Evolutionary conservation across 2,797 vertebrate species (phyloP).

Genomic region (Sebastes baramenuke): DNA sequence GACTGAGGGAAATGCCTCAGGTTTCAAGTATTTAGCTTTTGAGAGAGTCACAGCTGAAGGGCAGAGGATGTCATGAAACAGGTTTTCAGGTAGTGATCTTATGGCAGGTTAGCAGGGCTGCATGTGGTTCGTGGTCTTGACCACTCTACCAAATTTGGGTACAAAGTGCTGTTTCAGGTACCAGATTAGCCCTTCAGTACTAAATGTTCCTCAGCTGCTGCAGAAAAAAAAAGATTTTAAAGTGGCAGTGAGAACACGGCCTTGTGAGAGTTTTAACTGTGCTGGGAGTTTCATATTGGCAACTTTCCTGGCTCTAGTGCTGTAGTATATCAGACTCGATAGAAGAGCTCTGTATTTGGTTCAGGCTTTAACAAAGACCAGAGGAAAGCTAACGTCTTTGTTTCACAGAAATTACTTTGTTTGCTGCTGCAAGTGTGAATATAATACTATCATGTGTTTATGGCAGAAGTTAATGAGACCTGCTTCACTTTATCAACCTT

Average conservation of each 20-base stretch:
- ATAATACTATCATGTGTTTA: neutral
- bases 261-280: neutral
- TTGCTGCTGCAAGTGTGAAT: neutral
- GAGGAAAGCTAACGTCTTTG: neutral
- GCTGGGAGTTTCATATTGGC: neutral
- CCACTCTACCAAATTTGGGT: neutral
- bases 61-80: neutral
- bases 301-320: conserved; percentile 5
- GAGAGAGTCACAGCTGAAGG: neutral
- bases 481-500: neutral
- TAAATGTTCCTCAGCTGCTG: neutral
- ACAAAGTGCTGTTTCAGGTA: neutral
- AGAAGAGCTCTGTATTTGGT: neutral
- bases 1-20: neutral
- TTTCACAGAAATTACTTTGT: neutral
- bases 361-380: neutral
- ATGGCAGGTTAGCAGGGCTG: neutral
- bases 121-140: neutral
- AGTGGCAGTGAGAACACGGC: neutral
- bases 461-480: neutral
- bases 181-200: neutral
- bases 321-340: neutral
- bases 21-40: neutral
- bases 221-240: neutral
- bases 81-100: neutral